Base-by-base conservation (phyloP, 2,888 invertebrate species). In the Coronaproctus castanopsis region DNA sequence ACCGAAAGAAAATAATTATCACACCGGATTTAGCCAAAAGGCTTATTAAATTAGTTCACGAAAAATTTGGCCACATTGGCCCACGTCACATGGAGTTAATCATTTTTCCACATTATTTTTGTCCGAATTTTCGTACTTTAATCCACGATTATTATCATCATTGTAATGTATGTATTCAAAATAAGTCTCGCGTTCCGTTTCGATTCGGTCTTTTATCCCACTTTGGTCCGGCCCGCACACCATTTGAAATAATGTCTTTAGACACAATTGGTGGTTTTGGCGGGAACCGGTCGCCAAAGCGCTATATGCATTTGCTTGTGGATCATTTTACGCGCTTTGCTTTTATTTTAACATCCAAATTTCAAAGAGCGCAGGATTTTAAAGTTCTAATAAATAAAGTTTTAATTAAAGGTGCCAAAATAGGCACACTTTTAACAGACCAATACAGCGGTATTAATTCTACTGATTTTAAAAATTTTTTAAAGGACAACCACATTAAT, bases 241-340 rank as follows among this genome's bases (percentile, higher is more conserved):
- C 66, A 14, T 65, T 66, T 60, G 65, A 68, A 62, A 67, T 68
- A 58, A 52, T 67, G 1, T 67, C 67, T 8, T 59, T 68, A 3
- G 68, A 68, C 55, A 68, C 67, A 3, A 67, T 68, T 52, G 68
- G 67, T 23, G 67, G 68, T 8, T 64, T 68, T 61, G 65, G 65
- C 24, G 65, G 65, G 3, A 58, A 62, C 21, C 58, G 63, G 22
- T 66, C 66, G 1, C 64, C 67, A 61, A 68, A 68, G 62, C 67
- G 57, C n/a, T n/a, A n/a, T n/a, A n/a, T n/a, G n/a, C n/a, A n/a
- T n/a, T n/a, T n/a, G n/a, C n/a, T n/a, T n/a, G n/a, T n/a, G n/a
- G n/a, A n/a, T n/a, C n/a, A n/a, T n/a, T n/a, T n/a, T n/a, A n/a
- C n/a, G n/a, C n/a, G n/a, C n/a, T n/a, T n/a, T n/a, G n/a, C n/a